These are phyloP conservation scores for Pyrochroa serraticornis DNA, from an alignment of 2,888 invertebrate species.

Conservation along the genomic window DNA sequence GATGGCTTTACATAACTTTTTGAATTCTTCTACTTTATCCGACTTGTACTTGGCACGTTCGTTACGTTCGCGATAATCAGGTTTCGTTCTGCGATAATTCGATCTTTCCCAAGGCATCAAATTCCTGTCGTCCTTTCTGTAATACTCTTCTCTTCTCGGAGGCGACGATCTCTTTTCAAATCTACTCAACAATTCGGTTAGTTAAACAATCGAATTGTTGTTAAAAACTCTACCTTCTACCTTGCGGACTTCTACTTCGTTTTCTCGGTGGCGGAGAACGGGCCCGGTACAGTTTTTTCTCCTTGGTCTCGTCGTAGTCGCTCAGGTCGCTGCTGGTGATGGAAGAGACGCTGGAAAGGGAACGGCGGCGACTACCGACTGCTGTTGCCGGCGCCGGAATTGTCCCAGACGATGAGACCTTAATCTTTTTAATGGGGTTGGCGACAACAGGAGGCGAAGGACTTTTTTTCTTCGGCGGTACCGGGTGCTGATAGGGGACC, in stretches of 20 bases:
- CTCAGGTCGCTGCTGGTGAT: conserved; percentile 58
- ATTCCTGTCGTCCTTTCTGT: conserved; percentile 11
- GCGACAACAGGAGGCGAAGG: conserved; percentile 65
- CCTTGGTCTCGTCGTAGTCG: conserved; percentile 40
- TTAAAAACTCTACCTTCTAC: conserved; percentile 23
- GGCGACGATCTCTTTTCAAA: conserved; percentile 26
- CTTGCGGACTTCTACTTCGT: conserved; percentile 22
- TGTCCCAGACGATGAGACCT: conserved; percentile 10
- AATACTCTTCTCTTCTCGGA: conserved; percentile 17
- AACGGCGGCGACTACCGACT: conserved; percentile 54
- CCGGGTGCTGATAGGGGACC: conserved; percentile 4
- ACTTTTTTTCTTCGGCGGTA: conserved; percentile 49
- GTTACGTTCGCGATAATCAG: conserved; percentile 3
- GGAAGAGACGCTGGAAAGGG: conserved; percentile 62
- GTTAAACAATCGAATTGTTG: background rate
- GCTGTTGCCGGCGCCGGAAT: conserved; percentile 32
- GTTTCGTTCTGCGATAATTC: conserved; percentile 27
- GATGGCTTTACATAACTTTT: conserved; percentile 58
- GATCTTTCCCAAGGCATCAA: conserved; percentile 37
- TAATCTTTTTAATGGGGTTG: conserved; percentile 54
- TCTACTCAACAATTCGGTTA: conserved; percentile 1
- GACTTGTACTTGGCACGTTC: conserved; percentile 32
- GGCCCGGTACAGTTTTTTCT: conserved; percentile 7
- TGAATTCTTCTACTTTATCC: conserved; percentile 63
- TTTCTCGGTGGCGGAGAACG: conserved; percentile 18